Base-by-base conservation (phyloP, 2,888 invertebrate species). In the Cremastobaeus sp. region DNA sequence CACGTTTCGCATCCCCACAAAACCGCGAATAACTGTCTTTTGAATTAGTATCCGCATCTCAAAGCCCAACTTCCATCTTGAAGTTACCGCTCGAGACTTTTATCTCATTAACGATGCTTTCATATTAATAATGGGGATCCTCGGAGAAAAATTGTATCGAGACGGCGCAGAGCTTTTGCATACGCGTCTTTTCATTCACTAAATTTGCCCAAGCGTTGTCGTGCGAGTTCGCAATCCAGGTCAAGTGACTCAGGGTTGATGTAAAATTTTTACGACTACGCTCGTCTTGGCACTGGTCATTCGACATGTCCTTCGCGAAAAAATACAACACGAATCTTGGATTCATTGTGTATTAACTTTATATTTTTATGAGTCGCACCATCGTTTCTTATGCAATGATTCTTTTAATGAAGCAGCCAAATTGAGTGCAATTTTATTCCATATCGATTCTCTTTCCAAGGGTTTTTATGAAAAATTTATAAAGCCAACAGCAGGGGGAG, bases 201-300 rank as follows among this genome's bases (percentile, higher is more conserved):
- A 72, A 72, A 69, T 62, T 43, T 47, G 41, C 55, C 54, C 39
- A 54, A 35, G 59, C 66, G 65, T 39, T 55, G 69, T 76, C 72
- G 57, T 52, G 77, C 71, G 64, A 57, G 35, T 70, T 17, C 39
- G 60, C 68, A 81, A 84, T 82, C 73, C 78, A 71, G 83, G 83
- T 84, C 84, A 83, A 83, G 83, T 81, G 77, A 77, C 76, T 76
- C 74, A 75, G 69, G 70, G 78, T 76, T 78, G 77, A 76, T 77
- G 77, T 79, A 76, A 79, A 82, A 81, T 79, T 82, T 82, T 81
- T 78, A 83, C 78, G 78, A 78, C 76, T 75, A 60, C 64, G 77
- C 78, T 74, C 68, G 41, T 59, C 74, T 64, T 41, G 34, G 62
- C 68, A 50, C 41, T 64, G 68, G 57, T 62, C 60, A 35, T 54